A percentile compares a stretch with the other conserved stretches of the same genome.
These are phyloP conservation scores for Graphium colonna DNA, from an alignment of 2,888 invertebrate genomes.

Conservation along the genomic window DNA sequence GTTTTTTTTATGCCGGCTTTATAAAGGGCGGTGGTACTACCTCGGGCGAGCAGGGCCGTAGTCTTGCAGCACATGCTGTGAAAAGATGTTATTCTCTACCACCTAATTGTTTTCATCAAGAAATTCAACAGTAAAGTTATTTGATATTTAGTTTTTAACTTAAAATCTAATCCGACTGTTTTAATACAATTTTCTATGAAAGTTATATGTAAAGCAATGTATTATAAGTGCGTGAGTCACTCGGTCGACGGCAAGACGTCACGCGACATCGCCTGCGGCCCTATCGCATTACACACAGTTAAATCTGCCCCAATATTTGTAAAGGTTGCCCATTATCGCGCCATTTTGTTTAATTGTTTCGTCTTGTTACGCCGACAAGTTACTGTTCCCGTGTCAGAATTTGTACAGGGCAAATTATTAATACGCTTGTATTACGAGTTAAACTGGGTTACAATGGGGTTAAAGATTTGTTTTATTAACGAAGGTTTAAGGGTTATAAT, in stretches of 20 bases:
- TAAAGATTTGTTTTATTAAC: not conserved
- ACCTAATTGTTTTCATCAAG: too few species aligned
- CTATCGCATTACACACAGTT: conserved; percentile 77
- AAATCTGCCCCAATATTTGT: conserved; percentile 75
- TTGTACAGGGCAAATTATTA: conserved; percentile 47
- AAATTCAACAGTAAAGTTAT: too few species aligned
- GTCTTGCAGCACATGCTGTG: too few species aligned
- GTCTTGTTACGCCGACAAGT: conserved; percentile 40
- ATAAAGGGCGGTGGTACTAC: too few species aligned
- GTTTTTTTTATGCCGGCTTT: too few species aligned
- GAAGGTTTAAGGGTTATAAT: too few species aligned
- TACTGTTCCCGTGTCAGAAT: conserved; percentile 52
- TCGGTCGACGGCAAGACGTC: conserved; percentile 42
- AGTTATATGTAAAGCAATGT: conserved; percentile 54
- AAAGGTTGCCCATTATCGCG: conserved; percentile 65
- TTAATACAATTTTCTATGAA: too few species aligned
- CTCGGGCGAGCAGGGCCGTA: too few species aligned
- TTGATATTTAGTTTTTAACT: too few species aligned
- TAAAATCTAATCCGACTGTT: too few species aligned
- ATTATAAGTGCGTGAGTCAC: conserved; percentile 51
- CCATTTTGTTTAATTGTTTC: conserved; percentile 67
- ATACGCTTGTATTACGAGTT: not conserved
- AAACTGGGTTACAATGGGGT: not conserved
- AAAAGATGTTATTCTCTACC: too few species aligned
- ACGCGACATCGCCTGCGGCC: conserved; percentile 70